These are phyloP conservation scores for Formica exsecta DNA, from an alignment of 1,140 invertebrate species.

Conservation along the genomic window DNA sequence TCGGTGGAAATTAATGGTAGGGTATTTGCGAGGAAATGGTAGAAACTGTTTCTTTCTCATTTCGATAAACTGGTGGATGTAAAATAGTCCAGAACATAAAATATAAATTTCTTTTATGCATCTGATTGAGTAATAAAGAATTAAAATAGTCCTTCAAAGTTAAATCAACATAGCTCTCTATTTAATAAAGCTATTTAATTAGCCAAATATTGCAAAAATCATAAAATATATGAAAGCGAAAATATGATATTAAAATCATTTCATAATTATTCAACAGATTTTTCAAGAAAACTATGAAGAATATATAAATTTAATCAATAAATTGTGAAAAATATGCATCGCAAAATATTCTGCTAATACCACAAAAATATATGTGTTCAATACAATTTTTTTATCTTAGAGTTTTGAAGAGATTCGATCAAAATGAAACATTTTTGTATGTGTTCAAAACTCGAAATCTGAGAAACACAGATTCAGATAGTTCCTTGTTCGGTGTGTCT, in stretches of 20 bases:
- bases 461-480: background rate
- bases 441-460: background rate
- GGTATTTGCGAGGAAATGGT: conserved; percentile 17
- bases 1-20: conserved; percentile 67
- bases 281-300: background rate
- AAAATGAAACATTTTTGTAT: conserved; percentile 7
- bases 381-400: background rate
- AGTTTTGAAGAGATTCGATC: background rate
- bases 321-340: background rate
- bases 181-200: too few relatives aligned
- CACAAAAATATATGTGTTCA: background rate
- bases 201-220: background rate
- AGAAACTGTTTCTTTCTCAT: background rate
- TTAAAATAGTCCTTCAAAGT: background rate
- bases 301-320: background rate
- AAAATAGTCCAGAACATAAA: background rate
- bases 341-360: background rate
- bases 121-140: background rate
- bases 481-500: background rate
- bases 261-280: background rate
- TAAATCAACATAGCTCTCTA: background rate
- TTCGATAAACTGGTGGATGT: background rate
- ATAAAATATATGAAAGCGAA: background rate
- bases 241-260: background rate
- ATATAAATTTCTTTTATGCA: background rate